These are phyloP conservation scores for Platypus cylindrus DNA, from an alignment of 2,888 invertebrate species.

Conservation along the genomic window DNA sequence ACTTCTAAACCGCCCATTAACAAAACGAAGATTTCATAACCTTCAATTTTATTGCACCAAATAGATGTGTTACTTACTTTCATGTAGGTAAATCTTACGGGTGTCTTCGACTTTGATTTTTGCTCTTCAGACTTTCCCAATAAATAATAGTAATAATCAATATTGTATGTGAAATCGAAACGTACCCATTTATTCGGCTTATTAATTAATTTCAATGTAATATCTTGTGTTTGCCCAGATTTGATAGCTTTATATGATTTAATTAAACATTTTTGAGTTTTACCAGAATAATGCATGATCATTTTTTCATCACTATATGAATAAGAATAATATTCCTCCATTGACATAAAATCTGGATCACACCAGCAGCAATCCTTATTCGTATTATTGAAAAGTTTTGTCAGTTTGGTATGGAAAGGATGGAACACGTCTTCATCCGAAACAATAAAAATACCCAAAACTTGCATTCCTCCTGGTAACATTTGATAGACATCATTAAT, in stretches of 20 bases:
- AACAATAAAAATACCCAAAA: conserved; percentile 65
- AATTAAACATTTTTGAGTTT: conserved; percentile 44
- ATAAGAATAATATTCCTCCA: conserved; percentile 48
- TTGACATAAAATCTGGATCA: too few species aligned
- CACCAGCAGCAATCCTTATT: too few species aligned
- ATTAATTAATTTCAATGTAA: conserved; percentile 62
- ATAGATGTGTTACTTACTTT: conserved; percentile 37
- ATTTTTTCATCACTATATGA: conserved; percentile 49
- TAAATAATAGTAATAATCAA: conserved; percentile 64
- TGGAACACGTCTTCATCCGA: conserved; percentile 52
- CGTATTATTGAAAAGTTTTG: conserved; percentile 43
- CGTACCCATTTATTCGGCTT: conserved; percentile 62
- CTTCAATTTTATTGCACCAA: conserved; percentile 1
- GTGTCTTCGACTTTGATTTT: too few species aligned
- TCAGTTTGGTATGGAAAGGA: conserved; percentile 44
- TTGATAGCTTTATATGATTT: conserved; percentile 48
- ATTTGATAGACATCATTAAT: conserved; percentile 78
- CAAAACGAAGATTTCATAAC: too few species aligned
- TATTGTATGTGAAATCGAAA: conserved; percentile 60
- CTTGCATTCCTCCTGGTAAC: conserved; percentile 81
- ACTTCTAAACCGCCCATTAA: too few species aligned
- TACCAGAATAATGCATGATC: conserved; percentile 46
- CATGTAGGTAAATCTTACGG: too few species aligned
- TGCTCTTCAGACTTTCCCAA: too few species aligned
- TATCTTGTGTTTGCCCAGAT: conserved; percentile 55